Evolutionary conservation across 1,140 invertebrate genomes (phyloP).

Genomic region (Drosophila triauraria): DNA sequence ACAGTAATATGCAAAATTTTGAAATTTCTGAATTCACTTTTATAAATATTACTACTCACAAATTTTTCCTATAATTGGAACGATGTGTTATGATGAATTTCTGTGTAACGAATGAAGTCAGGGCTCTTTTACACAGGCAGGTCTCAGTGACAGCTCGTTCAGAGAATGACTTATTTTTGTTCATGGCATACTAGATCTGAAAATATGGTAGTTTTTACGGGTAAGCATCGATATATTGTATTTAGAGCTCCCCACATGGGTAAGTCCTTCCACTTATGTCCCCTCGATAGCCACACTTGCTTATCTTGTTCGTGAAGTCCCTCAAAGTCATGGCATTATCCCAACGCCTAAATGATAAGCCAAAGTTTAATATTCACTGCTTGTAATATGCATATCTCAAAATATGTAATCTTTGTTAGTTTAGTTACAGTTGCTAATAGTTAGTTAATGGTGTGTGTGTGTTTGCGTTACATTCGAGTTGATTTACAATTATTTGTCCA

Average conservation of each 20-base stretch:
- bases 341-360: background rate
- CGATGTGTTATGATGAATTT: no score
- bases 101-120: no score
- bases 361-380: background rate
- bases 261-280: background rate
- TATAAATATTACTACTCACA: no score
- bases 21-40: no score
- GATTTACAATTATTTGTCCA: conserved; percentile 73
- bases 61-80: no score
- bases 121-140: no score
- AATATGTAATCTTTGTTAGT: conserved; percentile 76
- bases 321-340: conserved; percentile 5
- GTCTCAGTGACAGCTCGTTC: no score
- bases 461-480: conserved; percentile 40
- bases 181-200: no score
- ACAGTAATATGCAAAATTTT: no score
- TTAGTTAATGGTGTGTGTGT: conserved; percentile 52
- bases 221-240: no score
- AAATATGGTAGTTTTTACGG: no score
- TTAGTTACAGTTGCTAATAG: conserved; percentile 45
- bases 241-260: conserved; percentile 30
- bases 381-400: conserved; percentile 76
- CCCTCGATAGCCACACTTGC: background rate
- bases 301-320: background rate
- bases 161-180: no score